Percentiles rank a stretch among this genome's conserved stretches.
These are phyloP conservation scores for Apodemus sylvaticus DNA, from an alignment of 2,113 vertebrate species.

Conservation along the genomic window DNA sequence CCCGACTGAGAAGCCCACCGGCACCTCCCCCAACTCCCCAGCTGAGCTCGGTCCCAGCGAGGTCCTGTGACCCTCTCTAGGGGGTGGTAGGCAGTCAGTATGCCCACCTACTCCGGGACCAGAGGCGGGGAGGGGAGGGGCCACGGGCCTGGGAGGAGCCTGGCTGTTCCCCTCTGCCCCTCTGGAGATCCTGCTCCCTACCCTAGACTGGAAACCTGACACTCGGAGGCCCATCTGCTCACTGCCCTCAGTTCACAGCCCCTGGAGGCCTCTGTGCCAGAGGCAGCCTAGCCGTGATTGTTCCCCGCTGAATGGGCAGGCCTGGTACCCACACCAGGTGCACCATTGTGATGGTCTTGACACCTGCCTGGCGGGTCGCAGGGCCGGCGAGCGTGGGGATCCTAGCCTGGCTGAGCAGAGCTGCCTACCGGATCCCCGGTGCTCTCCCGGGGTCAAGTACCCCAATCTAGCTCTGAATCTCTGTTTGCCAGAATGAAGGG, in stretches of 20 bases:
- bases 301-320: slow-evolving; percentile 70
- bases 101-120: not conserved
- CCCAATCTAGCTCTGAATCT: not conserved
- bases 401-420: not conserved
- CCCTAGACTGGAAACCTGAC: slow-evolving; percentile 62
- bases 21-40: not conserved
- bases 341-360: slow-evolving; percentile 67
- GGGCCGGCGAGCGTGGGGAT: not conserved
- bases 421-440: not conserved
- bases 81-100: not conserved
- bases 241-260: slow-evolving; percentile 29
- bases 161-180: not conserved
- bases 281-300: slow-evolving; percentile 71
- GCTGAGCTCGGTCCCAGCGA: not conserved
- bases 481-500: not conserved
- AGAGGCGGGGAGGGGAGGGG: not conserved
- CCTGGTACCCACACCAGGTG: slow-evolving; percentile 74
- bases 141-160: not conserved
- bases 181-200: not conserved
- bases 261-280: slow-evolving; percentile 58
- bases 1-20: not conserved
- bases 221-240: slow-evolving; percentile 74
- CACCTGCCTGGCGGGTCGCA: slow-evolving; percentile 70
- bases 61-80: not conserved
- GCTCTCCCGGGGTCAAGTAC: not conserved